Percentiles rank a stretch among this genome's conserved stretches.
Conservation (phyloP, 92 coral and sea anemone genomes). For the Parazoanthus darwini region DNA sequence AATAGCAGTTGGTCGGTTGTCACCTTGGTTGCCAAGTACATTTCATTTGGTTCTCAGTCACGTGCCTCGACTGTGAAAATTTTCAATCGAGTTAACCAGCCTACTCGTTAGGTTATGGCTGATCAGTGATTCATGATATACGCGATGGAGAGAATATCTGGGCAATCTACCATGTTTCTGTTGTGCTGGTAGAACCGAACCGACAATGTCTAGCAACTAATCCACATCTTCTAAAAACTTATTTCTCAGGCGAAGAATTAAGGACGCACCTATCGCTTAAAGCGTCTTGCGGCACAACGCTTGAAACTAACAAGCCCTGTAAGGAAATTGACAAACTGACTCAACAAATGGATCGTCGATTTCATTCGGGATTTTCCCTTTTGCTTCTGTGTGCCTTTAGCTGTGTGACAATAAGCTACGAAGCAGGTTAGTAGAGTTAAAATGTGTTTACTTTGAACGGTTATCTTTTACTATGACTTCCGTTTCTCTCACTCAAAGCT, state of each 20-base stretch:
- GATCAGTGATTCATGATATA: constrained; percentile 8
- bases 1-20: not conserved
- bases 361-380: constrained; percentile 32
- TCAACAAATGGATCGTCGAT: constrained; percentile 35
- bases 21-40: constrained; percentile 31
- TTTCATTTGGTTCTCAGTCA: constrained; percentile 53
- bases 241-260: constrained; percentile 19
- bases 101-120: constrained; percentile 13
- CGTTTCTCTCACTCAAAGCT: constrained; percentile 65
- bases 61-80: constrained; percentile 49
- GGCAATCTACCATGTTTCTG: not conserved
- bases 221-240: constrained; percentile 30
- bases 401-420: constrained; percentile 40
- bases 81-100: not conserved
- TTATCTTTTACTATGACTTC: constrained; percentile 77
- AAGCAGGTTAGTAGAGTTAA: constrained; percentile 60
- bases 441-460: constrained; percentile 61
- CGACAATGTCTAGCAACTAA: constrained; percentile 34
- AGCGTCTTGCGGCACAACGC: constrained; percentile 41
- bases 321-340: constrained; percentile 14
- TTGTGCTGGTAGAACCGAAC: constrained; percentile 6
- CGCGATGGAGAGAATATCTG: not conserved
- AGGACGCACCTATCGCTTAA: constrained; percentile 29
- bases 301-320: constrained; percentile 44
- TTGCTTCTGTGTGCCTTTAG: constrained; percentile 37